Evolutionary conservation across 2,113 vertebrate species (phyloP).

Genomic region (Cnemophilus loriae): DNA sequence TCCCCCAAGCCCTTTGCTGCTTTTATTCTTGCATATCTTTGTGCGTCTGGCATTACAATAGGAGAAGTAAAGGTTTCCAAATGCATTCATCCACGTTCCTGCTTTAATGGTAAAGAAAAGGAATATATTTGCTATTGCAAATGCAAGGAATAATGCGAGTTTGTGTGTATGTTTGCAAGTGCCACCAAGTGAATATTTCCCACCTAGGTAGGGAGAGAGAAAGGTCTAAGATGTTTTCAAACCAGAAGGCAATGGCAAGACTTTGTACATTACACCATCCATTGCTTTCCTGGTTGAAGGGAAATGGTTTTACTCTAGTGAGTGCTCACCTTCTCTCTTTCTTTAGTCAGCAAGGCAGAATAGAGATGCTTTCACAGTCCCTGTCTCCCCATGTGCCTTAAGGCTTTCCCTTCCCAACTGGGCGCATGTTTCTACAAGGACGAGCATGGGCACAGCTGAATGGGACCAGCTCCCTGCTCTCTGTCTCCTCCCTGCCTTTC

Average conservation of each 20-base stretch:
- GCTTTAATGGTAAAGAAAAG: not conserved
- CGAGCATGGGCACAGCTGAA: not conserved
- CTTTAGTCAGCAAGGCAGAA: not conserved
- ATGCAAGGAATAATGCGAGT: not conserved
- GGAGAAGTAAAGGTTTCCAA: constrained; percentile 2
- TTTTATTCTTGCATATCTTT: not conserved
- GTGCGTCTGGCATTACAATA: not conserved
- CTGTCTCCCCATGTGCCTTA: not conserved
- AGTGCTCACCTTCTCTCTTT: not conserved
- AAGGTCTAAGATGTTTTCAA: not conserved
- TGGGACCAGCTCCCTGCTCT: not conserved
- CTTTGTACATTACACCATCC: not conserved
- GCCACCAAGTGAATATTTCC: not conserved
- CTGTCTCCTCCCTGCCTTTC: not conserved
- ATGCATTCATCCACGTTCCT: not conserved
- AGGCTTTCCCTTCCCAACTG: not conserved
- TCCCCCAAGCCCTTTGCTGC: not conserved
- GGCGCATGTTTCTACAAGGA: not conserved
- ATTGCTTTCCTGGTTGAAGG: not conserved
- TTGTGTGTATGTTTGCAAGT: not conserved
- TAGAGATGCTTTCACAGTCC: not conserved
- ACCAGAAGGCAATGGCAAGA: not conserved
- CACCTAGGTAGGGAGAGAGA: not conserved
- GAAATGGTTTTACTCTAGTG: not conserved
- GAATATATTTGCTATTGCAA: not conserved